These are phyloP conservation scores for Varanus komodoensis DNA, from an alignment of 2,113 vertebrate genomes.

Conservation along the genomic window DNA sequence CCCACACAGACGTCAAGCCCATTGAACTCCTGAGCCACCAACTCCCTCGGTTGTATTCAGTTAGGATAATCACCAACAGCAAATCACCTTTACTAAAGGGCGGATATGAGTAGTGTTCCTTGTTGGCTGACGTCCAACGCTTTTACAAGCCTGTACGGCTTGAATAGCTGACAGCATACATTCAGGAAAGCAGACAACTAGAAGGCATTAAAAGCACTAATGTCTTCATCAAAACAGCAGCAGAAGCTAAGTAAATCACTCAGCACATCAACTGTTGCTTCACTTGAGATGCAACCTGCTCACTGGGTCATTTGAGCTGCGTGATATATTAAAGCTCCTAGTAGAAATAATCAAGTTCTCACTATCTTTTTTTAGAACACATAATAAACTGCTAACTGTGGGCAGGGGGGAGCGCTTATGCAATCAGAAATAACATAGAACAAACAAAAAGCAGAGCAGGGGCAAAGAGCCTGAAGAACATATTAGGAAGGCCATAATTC, in stretches of 20 bases:
- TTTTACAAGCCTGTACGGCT: constrained; percentile 11
- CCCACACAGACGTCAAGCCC: neutral
- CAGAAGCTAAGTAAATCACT: constrained; percentile 16
- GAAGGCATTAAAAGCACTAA: constrained; percentile 22
- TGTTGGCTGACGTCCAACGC: constrained; percentile 1
- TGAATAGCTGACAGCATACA: constrained; percentile 19
- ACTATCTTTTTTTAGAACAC: constrained; percentile 4
- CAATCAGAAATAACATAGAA: neutral
- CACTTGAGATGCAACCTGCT: neutral
- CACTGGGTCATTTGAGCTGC: neutral
- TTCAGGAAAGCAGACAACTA: constrained; percentile 15
- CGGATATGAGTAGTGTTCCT: rapidly evolving
- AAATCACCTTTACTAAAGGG: neutral
- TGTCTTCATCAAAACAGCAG: constrained; percentile 27
- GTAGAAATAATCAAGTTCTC: constrained; percentile 37
- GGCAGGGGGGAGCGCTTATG: neutral
- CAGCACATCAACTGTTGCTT: constrained; percentile 22
- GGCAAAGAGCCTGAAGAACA: neutral
- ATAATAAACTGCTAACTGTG: constrained; percentile 3
- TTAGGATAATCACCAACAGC: neutral
- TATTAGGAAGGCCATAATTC: neutral
- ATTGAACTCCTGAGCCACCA: neutral
- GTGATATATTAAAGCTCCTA: constrained; percentile 18
- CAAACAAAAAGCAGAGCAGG: neutral
- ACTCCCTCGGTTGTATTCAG: neutral